Base-by-base conservation (phyloP, 2,113 vertebrate species). In the Pedetes capensis region DNA sequence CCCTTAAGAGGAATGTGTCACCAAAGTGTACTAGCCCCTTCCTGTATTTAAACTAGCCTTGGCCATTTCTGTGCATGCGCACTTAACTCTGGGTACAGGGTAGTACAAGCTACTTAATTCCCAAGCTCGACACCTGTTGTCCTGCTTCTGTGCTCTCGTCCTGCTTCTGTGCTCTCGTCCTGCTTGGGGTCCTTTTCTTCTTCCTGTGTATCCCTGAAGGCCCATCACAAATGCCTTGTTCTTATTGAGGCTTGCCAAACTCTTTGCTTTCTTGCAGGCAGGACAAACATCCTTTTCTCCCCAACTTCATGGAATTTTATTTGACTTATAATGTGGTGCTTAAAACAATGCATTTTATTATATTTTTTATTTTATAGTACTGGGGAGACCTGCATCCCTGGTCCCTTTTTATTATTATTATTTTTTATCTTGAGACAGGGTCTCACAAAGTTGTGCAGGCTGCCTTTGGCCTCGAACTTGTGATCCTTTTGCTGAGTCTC, bases 61-160 rank as follows among this genome's bases (percentile, higher is more conserved):
- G 12, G 29, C 16, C 32, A 27, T 47, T 39, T 12, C 51, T 5
- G 8, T 22, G 29, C 10, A 32, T 0, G 4, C 29, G 2, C 1
- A 25, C 34, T 1, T 53, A 22, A 47, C 5, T 90, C 63, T 80
- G 51, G 25, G 7, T 11, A 32, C 37, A 39, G 18, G 20, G 4
- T 51, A 42, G 55, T 5, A 8, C 0, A 27, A 47, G 32, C 61
- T 57, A 13, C 17, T 5, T 53, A 23, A 23, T 34, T 49, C 22
- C 27, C 22, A 49, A 23, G 64, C 59, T 44, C 64, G 42, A 37
- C 22, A 8, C 14, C 57, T n/a, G 0, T 23, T 37, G 29, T 47
- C 17, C 29, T 32, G 44, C 6, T 22, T 44, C 51, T 18, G 3
- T 44, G 68, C 9, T 78, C 51, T 63, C 16, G 8, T 87, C 17